Conservation (phyloP, 2,797 vertebrate species). For the Anguilla marmorata region DNA sequence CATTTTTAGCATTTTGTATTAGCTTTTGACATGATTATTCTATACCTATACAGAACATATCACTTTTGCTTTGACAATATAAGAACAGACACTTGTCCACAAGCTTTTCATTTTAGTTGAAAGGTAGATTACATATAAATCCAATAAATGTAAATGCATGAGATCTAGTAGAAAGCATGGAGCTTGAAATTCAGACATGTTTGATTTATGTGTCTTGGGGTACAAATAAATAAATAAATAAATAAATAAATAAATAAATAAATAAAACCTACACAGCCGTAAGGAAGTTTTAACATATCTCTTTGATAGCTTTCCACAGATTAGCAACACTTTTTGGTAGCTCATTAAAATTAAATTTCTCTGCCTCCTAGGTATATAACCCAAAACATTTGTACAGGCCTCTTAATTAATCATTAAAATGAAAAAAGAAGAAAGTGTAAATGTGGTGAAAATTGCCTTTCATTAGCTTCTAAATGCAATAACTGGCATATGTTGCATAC, state of each 20-base stretch:
- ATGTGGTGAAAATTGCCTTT: constrained; percentile 33
- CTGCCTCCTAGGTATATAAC: constrained; percentile 24
- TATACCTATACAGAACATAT: background rate
- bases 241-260: background rate
- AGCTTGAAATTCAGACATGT: background rate
- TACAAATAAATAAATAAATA: constrained; percentile 4
- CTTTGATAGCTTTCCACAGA: constrained; percentile 24
- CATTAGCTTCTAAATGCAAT: constrained; percentile 32
- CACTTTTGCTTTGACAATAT: background rate
- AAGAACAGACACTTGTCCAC: background rate
- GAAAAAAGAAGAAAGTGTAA: background rate
- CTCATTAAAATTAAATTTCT: constrained; percentile 29
- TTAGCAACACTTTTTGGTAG: constrained; percentile 21
- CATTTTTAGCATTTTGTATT: background rate
- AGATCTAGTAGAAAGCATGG: background rate
- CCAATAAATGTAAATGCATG: constrained; percentile 2
- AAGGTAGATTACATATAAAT: background rate
- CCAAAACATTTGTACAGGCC: constrained; percentile 4
- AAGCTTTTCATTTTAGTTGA: background rate
- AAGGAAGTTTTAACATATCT: constrained; percentile 10
- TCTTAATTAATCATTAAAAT: constrained; percentile 30
- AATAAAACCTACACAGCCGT: constrained; percentile 8
- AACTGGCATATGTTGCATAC: constrained; percentile 34
- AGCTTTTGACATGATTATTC: too few relatives aligned
- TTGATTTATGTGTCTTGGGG: background rate